Evolutionary conservation across 2,113 vertebrate genomes (phyloP).

Genomic region (Vulpes ferrilata): DNA sequence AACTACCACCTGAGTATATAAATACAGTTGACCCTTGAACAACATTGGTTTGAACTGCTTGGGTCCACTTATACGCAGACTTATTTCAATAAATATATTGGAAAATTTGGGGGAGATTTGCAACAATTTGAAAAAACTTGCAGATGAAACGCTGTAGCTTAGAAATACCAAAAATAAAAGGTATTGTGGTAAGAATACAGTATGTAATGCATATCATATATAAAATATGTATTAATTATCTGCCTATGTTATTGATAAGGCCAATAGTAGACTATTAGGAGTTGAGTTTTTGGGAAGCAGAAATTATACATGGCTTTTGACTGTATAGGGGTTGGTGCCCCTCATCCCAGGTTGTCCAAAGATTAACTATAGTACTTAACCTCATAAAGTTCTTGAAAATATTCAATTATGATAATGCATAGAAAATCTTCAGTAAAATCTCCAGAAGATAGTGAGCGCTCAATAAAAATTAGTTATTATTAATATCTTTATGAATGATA

Average conservation of each 20-base stretch:
- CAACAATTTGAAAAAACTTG: neutral
- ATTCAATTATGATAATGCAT: neutral
- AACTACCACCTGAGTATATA: neutral
- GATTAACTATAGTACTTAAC: neutral
- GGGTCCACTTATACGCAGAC: neutral
- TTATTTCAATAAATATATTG: neutral
- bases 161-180: neutral
- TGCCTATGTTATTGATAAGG: neutral
- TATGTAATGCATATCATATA: neutral
- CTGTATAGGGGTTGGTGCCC: neutral
- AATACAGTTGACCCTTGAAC: neutral
- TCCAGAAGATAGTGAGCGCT: neutral
- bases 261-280: neutral
- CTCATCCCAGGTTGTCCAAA: neutral
- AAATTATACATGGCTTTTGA: neutral
- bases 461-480: neutral
- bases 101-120: neutral
- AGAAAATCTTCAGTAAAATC: neutral
- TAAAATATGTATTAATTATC: neutral
- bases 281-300: neutral
- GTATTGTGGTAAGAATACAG: neutral
- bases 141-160: neutral
- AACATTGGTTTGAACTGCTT: neutral
- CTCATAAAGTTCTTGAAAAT: neutral
- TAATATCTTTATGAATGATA: slow-evolving; percentile 15